Conservation (phyloP, 2,113 vertebrate species). For the Puffinus mauretanicus region DNA sequence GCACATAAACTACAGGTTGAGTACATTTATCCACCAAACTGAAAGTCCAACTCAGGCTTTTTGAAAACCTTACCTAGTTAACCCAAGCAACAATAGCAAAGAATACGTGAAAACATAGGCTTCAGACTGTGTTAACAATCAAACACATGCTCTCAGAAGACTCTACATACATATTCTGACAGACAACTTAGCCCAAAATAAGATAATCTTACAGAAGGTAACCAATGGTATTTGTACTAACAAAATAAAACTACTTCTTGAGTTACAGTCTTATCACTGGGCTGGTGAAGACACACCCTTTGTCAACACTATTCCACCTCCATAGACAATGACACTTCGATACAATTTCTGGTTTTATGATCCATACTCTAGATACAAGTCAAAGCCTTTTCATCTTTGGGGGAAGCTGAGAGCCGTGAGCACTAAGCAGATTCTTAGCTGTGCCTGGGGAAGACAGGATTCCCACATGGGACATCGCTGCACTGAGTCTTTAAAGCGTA, state of each 20-base stretch:
- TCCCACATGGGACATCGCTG: not conserved
- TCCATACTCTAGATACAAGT: not conserved
- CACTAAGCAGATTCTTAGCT: not conserved
- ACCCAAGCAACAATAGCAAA: not conserved
- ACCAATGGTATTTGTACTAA: not conserved
- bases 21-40: not conserved
- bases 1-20: not conserved
- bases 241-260: not conserved
- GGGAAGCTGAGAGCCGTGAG: not conserved
- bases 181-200: not conserved
- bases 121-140: not conserved
- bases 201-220: not conserved
- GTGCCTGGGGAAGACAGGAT: not conserved
- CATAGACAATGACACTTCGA: not conserved
- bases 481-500: not conserved
- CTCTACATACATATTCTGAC: not conserved
- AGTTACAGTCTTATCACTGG: not conserved
- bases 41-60: not conserved
- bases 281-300: not conserved
- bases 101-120: not conserved
- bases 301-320: not conserved
- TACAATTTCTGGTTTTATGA: not conserved
- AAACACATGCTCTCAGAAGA: not conserved
- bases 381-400: not conserved
- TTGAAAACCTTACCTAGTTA: not conserved